Conservation (phyloP, 2,797 vertebrate species). For the Phoebastria nigripes region DNA sequence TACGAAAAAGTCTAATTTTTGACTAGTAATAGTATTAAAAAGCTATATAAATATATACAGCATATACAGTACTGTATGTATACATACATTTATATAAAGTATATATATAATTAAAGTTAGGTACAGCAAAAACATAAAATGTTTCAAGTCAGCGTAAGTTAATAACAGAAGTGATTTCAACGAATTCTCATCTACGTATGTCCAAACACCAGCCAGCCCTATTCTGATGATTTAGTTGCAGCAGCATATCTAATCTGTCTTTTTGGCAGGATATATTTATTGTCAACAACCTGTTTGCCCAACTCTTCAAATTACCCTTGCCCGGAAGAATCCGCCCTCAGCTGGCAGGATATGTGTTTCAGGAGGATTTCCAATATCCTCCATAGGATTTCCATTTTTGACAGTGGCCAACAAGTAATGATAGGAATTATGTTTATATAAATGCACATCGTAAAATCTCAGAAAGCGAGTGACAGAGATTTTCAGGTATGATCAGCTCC, state of each 20-base stretch:
- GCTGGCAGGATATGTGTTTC: neutral
- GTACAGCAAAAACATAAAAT: constrained; percentile 48
- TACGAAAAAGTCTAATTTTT: constrained; percentile 51
- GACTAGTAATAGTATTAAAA: constrained; percentile 59
- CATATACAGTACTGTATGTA: constrained; percentile 61
- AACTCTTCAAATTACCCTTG: neutral
- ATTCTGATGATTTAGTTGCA: neutral
- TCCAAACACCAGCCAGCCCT: neutral
- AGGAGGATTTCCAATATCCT: neutral
- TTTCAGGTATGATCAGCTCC: neutral
- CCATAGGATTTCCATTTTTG: neutral
- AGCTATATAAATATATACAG: constrained; percentile 64
- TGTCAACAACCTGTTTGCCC: neutral
- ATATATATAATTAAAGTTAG: constrained; percentile 59
- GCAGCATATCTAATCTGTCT: neutral
- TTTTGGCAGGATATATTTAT: neutral
- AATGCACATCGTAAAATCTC: neutral
- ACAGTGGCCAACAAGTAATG: neutral
- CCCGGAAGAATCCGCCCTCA: neutral
- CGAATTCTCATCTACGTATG: neutral
- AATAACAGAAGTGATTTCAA: constrained; percentile 22
- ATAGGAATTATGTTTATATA: neutral
- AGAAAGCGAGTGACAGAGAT: neutral
- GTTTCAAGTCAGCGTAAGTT: constrained; percentile 46
- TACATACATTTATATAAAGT: constrained; percentile 70